phyloP scores from a whole-genome alignment of 2,888 invertebrate species.

The Harpalus rufipes region DNA sequence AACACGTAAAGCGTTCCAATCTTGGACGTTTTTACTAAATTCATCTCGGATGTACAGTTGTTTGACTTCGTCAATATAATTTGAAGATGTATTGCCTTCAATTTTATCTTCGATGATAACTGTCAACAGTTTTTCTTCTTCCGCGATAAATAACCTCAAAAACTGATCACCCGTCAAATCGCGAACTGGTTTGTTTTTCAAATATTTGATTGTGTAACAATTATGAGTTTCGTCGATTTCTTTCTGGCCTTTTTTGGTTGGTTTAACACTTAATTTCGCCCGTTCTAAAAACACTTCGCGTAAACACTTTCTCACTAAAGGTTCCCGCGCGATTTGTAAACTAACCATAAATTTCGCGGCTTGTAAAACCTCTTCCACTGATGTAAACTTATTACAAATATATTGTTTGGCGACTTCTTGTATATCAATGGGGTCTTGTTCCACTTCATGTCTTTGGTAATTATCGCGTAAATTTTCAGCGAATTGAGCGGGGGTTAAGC shows the following conservation, averaged over 20 bases:
- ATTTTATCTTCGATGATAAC: slow-evolving; percentile 86
- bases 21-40: slow-evolving; percentile 94
- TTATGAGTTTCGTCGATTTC: slow-evolving; percentile 97
- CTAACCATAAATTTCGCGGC: slow-evolving; percentile 97
- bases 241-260: slow-evolving; percentile 94
- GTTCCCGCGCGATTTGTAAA: slow-evolving; percentile 94
- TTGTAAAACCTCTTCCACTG: slow-evolving; percentile 90
- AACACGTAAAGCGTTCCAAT: slow-evolving; percentile 95
- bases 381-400: slow-evolving; percentile 82
- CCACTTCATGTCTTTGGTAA: slow-evolving; percentile 96
- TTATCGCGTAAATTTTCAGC: slow-evolving; percentile 97
- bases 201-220: slow-evolving; percentile 91
- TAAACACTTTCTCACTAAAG: slow-evolving; percentile 90
- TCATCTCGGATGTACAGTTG: slow-evolving; percentile 94
- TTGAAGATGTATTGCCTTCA: slow-evolving; percentile 87
- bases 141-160: slow-evolving; percentile 88
- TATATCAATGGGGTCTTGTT: slow-evolving; percentile 93
- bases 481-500: slow-evolving; percentile 95
- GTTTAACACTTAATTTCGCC: slow-evolving; percentile 88
- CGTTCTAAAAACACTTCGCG: slow-evolving; percentile 93
- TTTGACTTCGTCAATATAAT: slow-evolving; percentile 93
- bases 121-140: slow-evolving; percentile 89
- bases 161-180: slow-evolving; percentile 95
- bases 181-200: slow-evolving; percentile 94
- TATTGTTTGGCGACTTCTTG: slow-evolving; percentile 89